These are phyloP conservation scores for Elysia chlorotica DNA, from an alignment of 1,140 invertebrate species.

Conservation along the genomic window DNA sequence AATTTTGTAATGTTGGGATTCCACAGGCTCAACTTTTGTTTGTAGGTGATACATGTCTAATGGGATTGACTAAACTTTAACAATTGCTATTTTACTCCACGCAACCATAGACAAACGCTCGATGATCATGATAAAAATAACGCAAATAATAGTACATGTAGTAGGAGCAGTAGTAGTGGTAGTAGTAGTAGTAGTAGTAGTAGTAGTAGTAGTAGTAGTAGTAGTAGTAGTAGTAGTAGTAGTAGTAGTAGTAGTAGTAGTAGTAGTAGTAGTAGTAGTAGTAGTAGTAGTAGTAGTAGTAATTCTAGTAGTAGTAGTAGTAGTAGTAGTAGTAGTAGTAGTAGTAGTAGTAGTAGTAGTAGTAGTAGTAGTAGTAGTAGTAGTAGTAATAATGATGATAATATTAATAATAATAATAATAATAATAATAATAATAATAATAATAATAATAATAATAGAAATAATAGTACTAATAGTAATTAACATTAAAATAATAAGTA, in stretches of 20 bases:
- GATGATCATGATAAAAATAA: no score
- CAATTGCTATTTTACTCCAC: no score
- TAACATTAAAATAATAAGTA: no score
- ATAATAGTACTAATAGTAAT: background rate
- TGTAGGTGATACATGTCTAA: no score
- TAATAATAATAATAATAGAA: background rate
- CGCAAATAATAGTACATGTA: no score
- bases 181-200: constrained; percentile 7
- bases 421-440: background rate
- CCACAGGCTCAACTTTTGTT: no score
- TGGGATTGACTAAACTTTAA: no score
- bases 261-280: background rate
- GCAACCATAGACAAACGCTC: no score
- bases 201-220: constrained; percentile 5
- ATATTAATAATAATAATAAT: background rate
- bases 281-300: constrained; percentile 9
- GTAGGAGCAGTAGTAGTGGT: background rate
- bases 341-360: background rate
- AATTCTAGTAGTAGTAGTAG: background rate
- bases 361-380: constrained; percentile 6
- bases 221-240: constrained; percentile 8
- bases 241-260: no score
- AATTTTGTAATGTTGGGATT: no score
- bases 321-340: constrained; percentile 5
- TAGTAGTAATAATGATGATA: background rate